Evolutionary conservation across 1,140 invertebrate genomes (phyloP).

Genomic region (Maniola jurtina): DNA sequence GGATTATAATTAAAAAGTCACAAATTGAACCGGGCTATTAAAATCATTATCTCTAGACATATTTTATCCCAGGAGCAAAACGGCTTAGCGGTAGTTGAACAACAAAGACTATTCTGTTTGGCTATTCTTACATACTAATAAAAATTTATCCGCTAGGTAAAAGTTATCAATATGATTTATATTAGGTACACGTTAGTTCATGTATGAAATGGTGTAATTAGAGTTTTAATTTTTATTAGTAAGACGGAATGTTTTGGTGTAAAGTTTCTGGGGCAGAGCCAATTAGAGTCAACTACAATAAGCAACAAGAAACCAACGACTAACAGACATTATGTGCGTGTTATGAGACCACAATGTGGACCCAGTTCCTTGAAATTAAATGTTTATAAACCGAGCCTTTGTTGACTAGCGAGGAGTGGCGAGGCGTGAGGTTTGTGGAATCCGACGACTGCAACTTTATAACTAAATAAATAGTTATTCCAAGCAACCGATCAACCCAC

Average conservation of each 20-base stretch:
- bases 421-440: constrained; percentile 28
- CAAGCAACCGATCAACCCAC: constrained; percentile 13
- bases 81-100: too few relatives aligned
- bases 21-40: too few relatives aligned
- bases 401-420: constrained; percentile 29
- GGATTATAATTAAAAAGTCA: too few relatives aligned
- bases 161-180: too few relatives aligned
- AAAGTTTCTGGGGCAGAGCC: background rate
- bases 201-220: too few relatives aligned
- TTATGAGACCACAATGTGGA: constrained; percentile 26
- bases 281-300: constrained; percentile 14
- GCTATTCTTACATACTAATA: too few relatives aligned
- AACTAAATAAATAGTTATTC: constrained; percentile 11
- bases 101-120: too few relatives aligned
- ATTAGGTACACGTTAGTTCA: too few relatives aligned
- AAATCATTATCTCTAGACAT: too few relatives aligned
- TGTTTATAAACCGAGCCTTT: constrained; percentile 39
- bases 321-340: constrained; percentile 34
- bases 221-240: too few relatives aligned
- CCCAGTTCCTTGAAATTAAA: constrained; percentile 39
- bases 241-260: background rate
- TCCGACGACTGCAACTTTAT: constrained; percentile 30
- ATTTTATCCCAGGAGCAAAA: too few relatives aligned
- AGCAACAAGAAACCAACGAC: constrained; percentile 30
- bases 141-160: too few relatives aligned